Evolutionary conservation across 2,888 invertebrate genomes (phyloP).

Genomic region (Emmelina monodactyla): DNA sequence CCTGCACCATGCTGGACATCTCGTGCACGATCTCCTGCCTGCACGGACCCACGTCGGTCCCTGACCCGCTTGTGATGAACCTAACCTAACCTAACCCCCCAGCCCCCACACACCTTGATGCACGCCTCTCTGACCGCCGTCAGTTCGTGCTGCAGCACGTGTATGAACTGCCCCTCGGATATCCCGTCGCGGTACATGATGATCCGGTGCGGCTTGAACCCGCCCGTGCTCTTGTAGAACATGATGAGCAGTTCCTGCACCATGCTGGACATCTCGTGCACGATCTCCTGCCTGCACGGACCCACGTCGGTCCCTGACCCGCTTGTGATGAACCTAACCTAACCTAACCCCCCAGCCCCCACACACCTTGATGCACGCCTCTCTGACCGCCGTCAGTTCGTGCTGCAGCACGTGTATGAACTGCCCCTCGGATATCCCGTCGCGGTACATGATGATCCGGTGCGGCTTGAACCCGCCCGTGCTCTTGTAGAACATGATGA

Average conservation of each 20-base stretch:
- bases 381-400: constrained; percentile 96
- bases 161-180: constrained; percentile 98
- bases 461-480: constrained; percentile 99
- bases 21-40: constrained; percentile 99
- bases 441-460: constrained; percentile 98
- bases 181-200: constrained; percentile 99
- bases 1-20: constrained; percentile 97
- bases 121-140: constrained; percentile 98
- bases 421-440: constrained; percentile 99
- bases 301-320: too few species aligned
- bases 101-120: too few species aligned
- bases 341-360: too few species aligned
- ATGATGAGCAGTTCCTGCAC: constrained; percentile 96
- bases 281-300: constrained; percentile 93
- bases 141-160: constrained; percentile 95
- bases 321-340: too few species aligned
- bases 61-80: too few species aligned
- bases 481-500: constrained; percentile 99
- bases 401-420: constrained; percentile 96
- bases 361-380: constrained; percentile 89
- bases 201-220: constrained; percentile 98
- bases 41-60: too few species aligned
- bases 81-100: too few species aligned
- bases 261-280: constrained; percentile 98
- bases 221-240: constrained; percentile 99